Percentiles rank a stretch among this genome's conserved stretches.
Conservation (phyloP, 2,888 invertebrate species). For the Phyllotreta striolata region DNA sequence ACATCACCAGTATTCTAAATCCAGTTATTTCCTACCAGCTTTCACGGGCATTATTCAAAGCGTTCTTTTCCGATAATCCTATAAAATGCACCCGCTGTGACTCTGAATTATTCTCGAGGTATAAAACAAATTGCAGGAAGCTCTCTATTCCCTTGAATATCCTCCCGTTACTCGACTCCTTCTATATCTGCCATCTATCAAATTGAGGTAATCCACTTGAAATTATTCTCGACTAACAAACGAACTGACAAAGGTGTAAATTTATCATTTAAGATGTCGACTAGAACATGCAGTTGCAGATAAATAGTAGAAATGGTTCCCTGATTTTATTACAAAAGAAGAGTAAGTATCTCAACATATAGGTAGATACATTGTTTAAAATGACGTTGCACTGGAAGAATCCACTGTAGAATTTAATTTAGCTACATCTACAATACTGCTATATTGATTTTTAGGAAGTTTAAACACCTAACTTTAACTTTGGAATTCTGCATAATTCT, state of each 20-base stretch:
- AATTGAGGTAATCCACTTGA: constrained; percentile 23
- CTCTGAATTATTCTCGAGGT: constrained; percentile 20
- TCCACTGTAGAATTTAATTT: background rate
- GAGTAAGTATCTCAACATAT: too few relatives aligned
- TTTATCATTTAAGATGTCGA: constrained; percentile 15
- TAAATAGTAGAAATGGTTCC: constrained; percentile 6
- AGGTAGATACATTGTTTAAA: too few relatives aligned
- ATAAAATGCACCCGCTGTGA: constrained; percentile 27
- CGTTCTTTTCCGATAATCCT: constrained; percentile 14
- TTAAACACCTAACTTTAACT: too few relatives aligned
- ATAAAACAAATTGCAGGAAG: constrained; percentile 26
- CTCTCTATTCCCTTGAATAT: constrained; percentile 15
- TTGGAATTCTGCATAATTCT: too few relatives aligned
- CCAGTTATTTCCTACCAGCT: constrained; percentile 5
- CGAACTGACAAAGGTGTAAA: constrained; percentile 27
- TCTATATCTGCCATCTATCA: constrained; percentile 18
- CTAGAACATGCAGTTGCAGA: constrained; percentile 1
- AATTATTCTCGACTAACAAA: constrained; percentile 26
- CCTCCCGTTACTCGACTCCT: constrained; percentile 20
- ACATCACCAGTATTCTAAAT: background rate
- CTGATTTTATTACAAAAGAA: background rate
- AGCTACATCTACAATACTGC: too few relatives aligned
- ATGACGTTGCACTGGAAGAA: too few relatives aligned
- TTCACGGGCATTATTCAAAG: constrained; percentile 13
- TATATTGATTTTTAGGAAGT: too few relatives aligned